phyloP scores from a whole-genome alignment of 2,113 vertebrate genomes.

The Ameiurus melas region DNA sequence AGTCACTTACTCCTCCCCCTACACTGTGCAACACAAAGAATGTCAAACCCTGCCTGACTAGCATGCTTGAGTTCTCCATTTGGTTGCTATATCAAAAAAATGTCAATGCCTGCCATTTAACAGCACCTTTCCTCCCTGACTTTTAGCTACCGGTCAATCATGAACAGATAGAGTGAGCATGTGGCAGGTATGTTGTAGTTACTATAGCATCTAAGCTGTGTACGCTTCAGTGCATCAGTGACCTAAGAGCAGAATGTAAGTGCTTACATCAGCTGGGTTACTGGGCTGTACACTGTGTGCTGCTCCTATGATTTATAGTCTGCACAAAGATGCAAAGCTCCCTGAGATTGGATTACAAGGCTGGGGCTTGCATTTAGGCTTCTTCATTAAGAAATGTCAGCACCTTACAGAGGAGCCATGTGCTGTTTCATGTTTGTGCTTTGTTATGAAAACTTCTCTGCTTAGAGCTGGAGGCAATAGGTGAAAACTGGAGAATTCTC shows the following conservation, averaged over 20 bases:
- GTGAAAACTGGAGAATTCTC: background rate
- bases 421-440: slow-evolving; percentile 13
- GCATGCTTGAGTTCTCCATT: slow-evolving; percentile 58
- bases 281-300: slow-evolving; percentile 50
- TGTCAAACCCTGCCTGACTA: slow-evolving; percentile 18
- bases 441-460: background rate
- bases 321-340: slow-evolving; percentile 65
- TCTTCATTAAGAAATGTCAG: slow-evolving; percentile 61
- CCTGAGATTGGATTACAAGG: slow-evolving; percentile 55
- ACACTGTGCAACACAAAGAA: slow-evolving; percentile 13
- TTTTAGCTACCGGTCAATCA: slow-evolving; percentile 10
- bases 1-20: slow-evolving; percentile 29
- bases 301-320: slow-evolving; percentile 69
- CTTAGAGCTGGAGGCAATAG: background rate
- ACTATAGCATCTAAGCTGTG: slow-evolving; percentile 51
- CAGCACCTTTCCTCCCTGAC: slow-evolving; percentile 47
- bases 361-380: slow-evolving; percentile 48
- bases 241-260: slow-evolving; percentile 63
- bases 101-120: slow-evolving; percentile 62
- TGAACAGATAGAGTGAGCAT: slow-evolving; percentile 23
- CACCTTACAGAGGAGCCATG: slow-evolving; percentile 20
- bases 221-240: slow-evolving; percentile 53
- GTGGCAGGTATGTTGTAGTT: slow-evolving; percentile 38
- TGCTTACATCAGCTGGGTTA: slow-evolving; percentile 59
- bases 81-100: slow-evolving; percentile 60